Evolutionary conservation across 2,797 vertebrate genomes (phyloP).

Genomic region (Squalus acanthias): DNA sequence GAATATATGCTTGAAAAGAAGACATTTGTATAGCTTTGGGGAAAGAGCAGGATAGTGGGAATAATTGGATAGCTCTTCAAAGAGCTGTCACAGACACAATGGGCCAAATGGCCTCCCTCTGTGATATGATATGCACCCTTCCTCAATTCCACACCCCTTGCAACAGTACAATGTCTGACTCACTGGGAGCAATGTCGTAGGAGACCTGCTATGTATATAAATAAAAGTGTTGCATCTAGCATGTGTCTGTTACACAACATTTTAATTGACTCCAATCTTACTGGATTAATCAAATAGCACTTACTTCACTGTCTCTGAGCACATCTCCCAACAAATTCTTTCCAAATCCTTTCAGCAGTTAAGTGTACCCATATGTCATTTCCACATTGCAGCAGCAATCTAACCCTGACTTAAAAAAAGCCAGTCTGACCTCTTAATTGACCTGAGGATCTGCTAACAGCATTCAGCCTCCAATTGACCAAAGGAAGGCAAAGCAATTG

Average conservation of each 20-base stretch:
- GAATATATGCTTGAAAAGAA: background rate
- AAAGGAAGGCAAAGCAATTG: too few species aligned
- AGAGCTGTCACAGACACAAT: background rate
- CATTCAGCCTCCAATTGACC: too few species aligned
- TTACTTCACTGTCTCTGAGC: background rate
- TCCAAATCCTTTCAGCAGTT: background rate
- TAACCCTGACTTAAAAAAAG: background rate
- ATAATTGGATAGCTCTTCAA: background rate
- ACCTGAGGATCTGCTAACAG: background rate
- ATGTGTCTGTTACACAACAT: background rate
- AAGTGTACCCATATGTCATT: background rate
- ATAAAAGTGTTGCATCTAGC: conserved; percentile 1
- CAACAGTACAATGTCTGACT: background rate
- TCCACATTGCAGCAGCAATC: background rate
- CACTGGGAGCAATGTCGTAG: background rate
- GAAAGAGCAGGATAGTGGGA: background rate
- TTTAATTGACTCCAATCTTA: background rate
- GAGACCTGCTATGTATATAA: background rate
- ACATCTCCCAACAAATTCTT: background rate
- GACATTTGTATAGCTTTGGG: background rate
- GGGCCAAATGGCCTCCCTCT: background rate
- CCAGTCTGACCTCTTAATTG: background rate
- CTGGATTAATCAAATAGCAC: background rate
- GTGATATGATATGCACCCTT: background rate
- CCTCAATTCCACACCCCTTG: background rate